Percentiles rank a stretch among this genome's conserved stretches.
Conservation (phyloP, 2,888 invertebrate species). For the Diploptera punctata region DNA sequence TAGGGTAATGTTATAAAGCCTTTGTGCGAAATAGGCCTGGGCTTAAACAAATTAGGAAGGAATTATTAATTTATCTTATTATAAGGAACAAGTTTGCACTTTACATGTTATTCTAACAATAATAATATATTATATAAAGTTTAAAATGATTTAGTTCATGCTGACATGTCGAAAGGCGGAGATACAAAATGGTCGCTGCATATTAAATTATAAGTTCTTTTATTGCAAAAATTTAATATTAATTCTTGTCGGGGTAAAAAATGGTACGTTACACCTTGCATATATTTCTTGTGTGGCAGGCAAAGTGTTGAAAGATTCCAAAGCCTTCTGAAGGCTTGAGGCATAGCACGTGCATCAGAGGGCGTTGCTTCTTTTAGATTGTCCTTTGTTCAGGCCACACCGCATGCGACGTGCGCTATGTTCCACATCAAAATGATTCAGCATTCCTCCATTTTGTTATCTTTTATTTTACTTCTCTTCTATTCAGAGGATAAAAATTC, state of each 20-base stretch:
- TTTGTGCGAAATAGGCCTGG: too few relatives aligned
- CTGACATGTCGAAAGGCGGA: too few relatives aligned
- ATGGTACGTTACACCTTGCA: background rate
- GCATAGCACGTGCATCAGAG: background rate
- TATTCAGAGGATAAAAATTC: too few relatives aligned
- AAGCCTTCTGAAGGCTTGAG: background rate
- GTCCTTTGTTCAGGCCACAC: conserved; percentile 24
- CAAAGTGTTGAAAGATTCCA: conserved; percentile 17
- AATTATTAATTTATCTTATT: too few relatives aligned
- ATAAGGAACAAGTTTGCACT: too few relatives aligned
- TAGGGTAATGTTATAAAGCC: too few relatives aligned
- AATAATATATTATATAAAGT: too few relatives aligned
- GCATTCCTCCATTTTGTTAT: too few relatives aligned
- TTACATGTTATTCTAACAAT: too few relatives aligned
- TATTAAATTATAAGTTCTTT: background rate
- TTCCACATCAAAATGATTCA: conserved; percentile 7
- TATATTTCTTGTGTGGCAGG: background rate
- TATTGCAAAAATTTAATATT: background rate
- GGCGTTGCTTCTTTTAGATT: conserved; percentile 28
- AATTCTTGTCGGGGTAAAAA: background rate
- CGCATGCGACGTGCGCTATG: background rate
- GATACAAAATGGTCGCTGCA: background rate
- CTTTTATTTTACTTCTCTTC: too few relatives aligned
- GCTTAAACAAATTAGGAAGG: too few relatives aligned
- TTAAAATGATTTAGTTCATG: too few relatives aligned